Evolutionary conservation across 2,113 vertebrate genomes (phyloP), one percentile per base, ranked within the genome.

Genomic region (Athene noctua): DNA sequence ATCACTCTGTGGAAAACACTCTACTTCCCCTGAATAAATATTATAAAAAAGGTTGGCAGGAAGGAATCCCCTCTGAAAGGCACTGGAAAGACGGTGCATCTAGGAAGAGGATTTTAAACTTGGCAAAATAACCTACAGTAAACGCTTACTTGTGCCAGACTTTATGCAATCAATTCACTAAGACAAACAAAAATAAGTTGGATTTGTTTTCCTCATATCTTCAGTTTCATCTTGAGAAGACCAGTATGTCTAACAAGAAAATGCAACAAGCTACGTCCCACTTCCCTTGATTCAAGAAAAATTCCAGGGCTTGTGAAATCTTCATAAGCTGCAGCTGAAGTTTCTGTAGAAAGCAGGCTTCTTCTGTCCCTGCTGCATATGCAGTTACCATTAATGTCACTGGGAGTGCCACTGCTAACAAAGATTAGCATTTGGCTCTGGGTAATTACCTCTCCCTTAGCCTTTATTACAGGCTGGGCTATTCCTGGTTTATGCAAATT

Each of bases 31-130:
- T 70, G 38, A 66, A 34, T 86, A 94, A 86, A 81, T 63, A 81
- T 84, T 84, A 51, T 49, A 44, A 78, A 57, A 78, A 74, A 19
- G 36, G 17, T 10, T 75, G 86, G 44, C 72, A 89, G 83, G 92
- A 81, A 91, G 80, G 88, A 93, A 81, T 91, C 44, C 72, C 68
- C 80, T 67, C 86, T 72, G 75, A 68, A 96, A 90, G 73, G 62
- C 68, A 67, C 21, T 75, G 68, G 72, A 71, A 96, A 86, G 1
- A 8, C 15, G 26, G 74, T 71, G 14, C 67, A 78, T 67, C 15
- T 77, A 90, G 34, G 66, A 95, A 58, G 58, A 34, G 51, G 42
- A 70, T 80, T 92, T 90, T 44, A 71, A 92, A 78, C 51, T 86
- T 88, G 75, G 75, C 75, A 75, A 59, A 85, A 61, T 52, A 49